Base-by-base conservation (phyloP, 2,888 invertebrate genomes). In the Lacanobia oleracea region DNA sequence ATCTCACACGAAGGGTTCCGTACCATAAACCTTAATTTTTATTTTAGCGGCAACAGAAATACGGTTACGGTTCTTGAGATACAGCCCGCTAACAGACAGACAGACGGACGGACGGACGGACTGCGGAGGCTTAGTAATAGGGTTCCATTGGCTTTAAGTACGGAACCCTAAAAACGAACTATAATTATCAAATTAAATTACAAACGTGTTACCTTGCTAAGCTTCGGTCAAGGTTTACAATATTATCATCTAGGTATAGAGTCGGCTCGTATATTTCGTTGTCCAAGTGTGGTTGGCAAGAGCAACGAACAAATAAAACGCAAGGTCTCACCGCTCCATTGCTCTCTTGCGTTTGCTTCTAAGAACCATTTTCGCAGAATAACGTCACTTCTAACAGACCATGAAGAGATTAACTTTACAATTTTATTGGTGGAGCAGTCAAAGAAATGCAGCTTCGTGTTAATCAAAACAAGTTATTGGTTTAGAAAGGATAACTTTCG, bases 311-410 rank as follows among this genome's bases (percentile, higher is more conserved):
- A 79, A 82, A 81, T 76, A 79, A 86, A 77, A 72, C n/a, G 75
- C 86, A 89, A 89, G 89, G 89, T 82, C 84, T 73, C 56, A 63
- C 66, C 72, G 80, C 67, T 81, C 72, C 61, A 76, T 59, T 77
- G 82, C 69, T 64, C 53, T 60, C 27, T 72, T 62, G 61, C 60
- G 14, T 40, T 27, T 59, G 50, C 37, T 21, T 27, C 27, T 59
- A 56, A 66, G 61, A 65, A 33, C 16, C 10, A 57, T 84, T 75
- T 60, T 66, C 54, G 16, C 14, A 59, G 51, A 80, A 40, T 61
- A 68, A 27, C 60, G 68, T 67, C 59, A 76, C 50, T 81, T 66
- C 45, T 67, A 84, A 72, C 68, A 60, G 54, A 75, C 71, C 71
- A 75, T 75, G 71, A 71, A 81, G 53, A 53, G 21, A 57, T 68